phyloP scores from a whole-genome alignment of 2,888 invertebrate genomes.

The Drosophila formosana region DNA sequence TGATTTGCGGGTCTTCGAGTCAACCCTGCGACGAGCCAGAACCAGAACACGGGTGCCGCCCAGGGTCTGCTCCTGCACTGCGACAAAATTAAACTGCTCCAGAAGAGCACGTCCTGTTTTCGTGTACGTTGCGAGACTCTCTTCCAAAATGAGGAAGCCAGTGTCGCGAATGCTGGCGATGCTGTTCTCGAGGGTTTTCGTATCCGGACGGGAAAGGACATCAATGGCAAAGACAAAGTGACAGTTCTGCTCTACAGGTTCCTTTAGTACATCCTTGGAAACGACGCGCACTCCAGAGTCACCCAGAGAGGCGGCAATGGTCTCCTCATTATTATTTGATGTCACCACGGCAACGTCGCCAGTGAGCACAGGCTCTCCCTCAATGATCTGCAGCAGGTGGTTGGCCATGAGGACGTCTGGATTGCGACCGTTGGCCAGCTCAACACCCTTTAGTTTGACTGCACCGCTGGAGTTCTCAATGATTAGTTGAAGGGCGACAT shows the following conservation, averaged over 20 bases:
- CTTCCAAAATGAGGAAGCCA: constrained; percentile 91
- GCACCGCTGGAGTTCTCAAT: constrained; percentile 91
- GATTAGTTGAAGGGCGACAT: constrained; percentile 89
- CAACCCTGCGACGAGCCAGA: constrained; percentile 87
- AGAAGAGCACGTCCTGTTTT: constrained; percentile 84
- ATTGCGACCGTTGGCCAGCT: constrained; percentile 88
- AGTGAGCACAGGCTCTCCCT: constrained; percentile 90
- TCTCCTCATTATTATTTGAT: constrained; percentile 86
- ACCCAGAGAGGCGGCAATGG: constrained; percentile 87
- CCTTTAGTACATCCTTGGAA: constrained; percentile 87
- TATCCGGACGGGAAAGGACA: constrained; percentile 87
- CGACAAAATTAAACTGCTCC: constrained; percentile 85
- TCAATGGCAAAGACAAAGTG: constrained; percentile 90
- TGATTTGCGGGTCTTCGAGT: constrained; percentile 83
- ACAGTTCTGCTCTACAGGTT: constrained; percentile 88
- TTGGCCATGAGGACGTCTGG: constrained; percentile 89
- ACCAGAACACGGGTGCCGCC: constrained; percentile 88
- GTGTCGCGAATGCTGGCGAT: constrained; percentile 88
- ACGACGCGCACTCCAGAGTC: constrained; percentile 88
- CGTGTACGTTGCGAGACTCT: constrained; percentile 86
- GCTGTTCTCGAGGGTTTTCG: constrained; percentile 87
- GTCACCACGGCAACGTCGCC: constrained; percentile 88
- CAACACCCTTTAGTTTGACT: constrained; percentile 90
- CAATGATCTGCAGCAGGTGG: constrained; percentile 87
- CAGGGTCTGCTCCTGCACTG: constrained; percentile 88